phyloP scores from a whole-genome alignment of 2,113 vertebrate genomes.

The Hypanus sabinus region DNA sequence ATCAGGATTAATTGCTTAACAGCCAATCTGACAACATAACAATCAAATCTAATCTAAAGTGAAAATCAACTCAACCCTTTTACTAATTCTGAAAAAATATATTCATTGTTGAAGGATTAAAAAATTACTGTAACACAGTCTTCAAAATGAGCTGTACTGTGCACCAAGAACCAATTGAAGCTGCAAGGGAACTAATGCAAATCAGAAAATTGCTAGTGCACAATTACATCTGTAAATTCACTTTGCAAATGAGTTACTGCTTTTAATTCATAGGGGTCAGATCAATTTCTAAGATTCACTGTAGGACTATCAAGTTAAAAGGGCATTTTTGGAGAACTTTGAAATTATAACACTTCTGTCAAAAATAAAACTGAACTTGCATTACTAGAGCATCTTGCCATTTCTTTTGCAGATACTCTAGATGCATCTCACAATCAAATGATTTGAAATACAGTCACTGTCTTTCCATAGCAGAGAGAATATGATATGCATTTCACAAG shows the following conservation, averaged over 20 bases:
- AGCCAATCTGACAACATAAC: neutral
- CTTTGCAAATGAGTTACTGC: neutral
- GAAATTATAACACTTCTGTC: neutral
- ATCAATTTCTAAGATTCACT: neutral
- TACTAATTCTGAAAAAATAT: neutral
- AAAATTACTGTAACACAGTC: neutral
- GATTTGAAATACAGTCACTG: neutral
- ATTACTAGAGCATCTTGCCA: neutral
- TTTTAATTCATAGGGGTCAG: neutral
- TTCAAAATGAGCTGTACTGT: neutral
- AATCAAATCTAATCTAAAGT: neutral
- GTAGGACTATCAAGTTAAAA: neutral
- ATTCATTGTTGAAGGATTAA: neutral
- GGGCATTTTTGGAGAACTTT: neutral
- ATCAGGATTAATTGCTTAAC: neutral
- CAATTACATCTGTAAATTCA: neutral
- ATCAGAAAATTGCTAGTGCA: neutral
- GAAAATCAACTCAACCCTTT: neutral
- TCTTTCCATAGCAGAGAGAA: neutral
- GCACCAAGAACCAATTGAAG: neutral
- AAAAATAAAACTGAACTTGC: neutral
- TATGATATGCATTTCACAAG: neutral
- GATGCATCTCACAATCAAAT: neutral
- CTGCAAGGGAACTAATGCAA: neutral
- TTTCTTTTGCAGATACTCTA: neutral